These are phyloP conservation scores for Zelleria hepariella DNA, from an alignment of 2,888 invertebrate species.

Conservation along the genomic window DNA sequence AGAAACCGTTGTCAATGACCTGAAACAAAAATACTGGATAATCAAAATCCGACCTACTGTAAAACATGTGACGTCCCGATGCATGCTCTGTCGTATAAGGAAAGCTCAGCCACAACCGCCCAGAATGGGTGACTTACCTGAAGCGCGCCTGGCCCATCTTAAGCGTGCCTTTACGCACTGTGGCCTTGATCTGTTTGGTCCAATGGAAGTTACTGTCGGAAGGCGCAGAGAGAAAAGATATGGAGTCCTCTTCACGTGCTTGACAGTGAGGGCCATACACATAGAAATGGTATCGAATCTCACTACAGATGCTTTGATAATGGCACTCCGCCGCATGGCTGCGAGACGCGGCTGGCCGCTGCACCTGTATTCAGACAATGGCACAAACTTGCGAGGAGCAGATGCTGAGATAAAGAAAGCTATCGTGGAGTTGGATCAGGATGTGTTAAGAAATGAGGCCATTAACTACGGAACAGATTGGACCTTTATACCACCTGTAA, in stretches of 20 bases:
- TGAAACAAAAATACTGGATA: slow-evolving; percentile 12
- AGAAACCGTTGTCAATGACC: slow-evolving; percentile 12
- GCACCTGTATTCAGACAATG: slow-evolving; percentile 7
- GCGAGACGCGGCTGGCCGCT: too few species aligned
- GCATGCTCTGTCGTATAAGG: slow-evolving; percentile 1
- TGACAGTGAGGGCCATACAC: too few species aligned
- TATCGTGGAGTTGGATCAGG: too few species aligned
- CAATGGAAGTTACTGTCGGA: slow-evolving; percentile 8
- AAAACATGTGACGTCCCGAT: neutral
- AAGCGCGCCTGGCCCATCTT: slow-evolving; percentile 6
- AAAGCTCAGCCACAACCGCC: slow-evolving; percentile 5
- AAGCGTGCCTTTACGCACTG: slow-evolving; percentile 5
- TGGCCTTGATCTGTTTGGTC: slow-evolving; percentile 5
- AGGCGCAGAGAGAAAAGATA: slow-evolving; percentile 5
- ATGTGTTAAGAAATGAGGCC: neutral
- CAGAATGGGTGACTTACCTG: slow-evolving; percentile 9
- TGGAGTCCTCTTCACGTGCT: slow-evolving; percentile 8
- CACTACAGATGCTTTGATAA: too few species aligned
- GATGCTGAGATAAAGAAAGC: slow-evolving; percentile 1
- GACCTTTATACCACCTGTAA: neutral
- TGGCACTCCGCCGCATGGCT: too few species aligned
- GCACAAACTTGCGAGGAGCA: slow-evolving; percentile 8
- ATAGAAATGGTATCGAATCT: too few species aligned
- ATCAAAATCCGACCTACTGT: slow-evolving; percentile 7
- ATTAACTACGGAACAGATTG: neutral